Conservation (phyloP, 64 coral and sea anemone genomes). For the Porites lutea region DNA sequence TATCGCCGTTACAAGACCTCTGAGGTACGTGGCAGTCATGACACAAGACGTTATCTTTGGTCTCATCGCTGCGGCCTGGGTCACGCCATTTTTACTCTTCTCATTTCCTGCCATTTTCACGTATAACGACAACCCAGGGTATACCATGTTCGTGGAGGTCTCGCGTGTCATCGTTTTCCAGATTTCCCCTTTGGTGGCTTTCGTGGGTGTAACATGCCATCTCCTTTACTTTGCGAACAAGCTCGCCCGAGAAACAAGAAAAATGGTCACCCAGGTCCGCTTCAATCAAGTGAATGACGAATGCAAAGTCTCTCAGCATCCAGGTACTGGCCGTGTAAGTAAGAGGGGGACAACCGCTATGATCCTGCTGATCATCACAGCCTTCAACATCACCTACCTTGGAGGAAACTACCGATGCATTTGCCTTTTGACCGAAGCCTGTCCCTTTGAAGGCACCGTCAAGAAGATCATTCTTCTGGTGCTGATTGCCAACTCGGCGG, state of each 20-base stretch:
- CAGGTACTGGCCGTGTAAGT: too few relatives aligned
- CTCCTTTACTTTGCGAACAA: not conserved
- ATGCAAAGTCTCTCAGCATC: not conserved
- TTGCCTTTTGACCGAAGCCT: not conserved
- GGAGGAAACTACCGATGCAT: slow-evolving; percentile 36
- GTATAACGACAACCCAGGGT: not conserved
- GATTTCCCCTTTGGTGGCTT: not conserved
- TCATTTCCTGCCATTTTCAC: not conserved
- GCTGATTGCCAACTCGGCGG: slow-evolving; percentile 34
- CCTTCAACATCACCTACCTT: slow-evolving; percentile 20
- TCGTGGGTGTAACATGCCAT: not conserved
- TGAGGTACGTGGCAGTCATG: not conserved
- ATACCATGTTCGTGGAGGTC: slow-evolving; percentile 18
- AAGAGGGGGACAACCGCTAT: not conserved
- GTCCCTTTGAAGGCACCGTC: not conserved
- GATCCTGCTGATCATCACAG: not conserved
- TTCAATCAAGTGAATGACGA: not conserved
- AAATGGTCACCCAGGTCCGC: not conserved
- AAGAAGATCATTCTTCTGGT: slow-evolving; percentile 22
- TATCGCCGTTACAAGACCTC: not conserved
- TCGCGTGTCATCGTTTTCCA: slow-evolving; percentile 6
- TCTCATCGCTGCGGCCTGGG: not conserved
- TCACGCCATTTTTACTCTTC: not conserved
- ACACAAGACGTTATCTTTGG: not conserved
- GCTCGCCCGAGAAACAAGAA: not conserved